Evolutionary conservation across 35 echinoderm and acorn worm genomes (phyloP), one percentile per base, ranked within the genome.

Genomic region (Apostichopus japonicus): DNA sequence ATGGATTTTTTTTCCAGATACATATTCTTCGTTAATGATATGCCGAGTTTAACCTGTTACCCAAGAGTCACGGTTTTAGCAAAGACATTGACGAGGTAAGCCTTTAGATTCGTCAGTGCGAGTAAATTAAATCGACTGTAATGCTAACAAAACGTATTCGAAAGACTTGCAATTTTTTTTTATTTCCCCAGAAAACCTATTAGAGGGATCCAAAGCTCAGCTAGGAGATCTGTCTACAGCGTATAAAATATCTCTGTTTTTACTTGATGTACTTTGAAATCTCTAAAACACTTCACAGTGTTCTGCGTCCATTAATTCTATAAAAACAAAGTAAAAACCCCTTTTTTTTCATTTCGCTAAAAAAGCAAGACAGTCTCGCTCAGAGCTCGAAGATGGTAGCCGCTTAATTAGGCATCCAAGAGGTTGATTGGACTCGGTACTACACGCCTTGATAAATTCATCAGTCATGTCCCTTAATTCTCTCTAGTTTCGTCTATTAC

Each of bases 371-470:
- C 53, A 84, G 56, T 84, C 81, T 84, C 81, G 57, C 27, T 58
- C 54, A 57, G 81, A 58, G 54, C 81, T 57, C 81, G 53, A 84
- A 84, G 81, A 23, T 57, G 55, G 81, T 58, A 84, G 59, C 86
- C 67, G 86, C 61, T 89, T 89, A 89, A 89, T 89, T 89, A 89
- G 86, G 86, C 86, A 89, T 65, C 56, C 54, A 54, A 89, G 86
- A 24, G 63, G 61, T 89, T 89, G 86, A 89, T 89, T 89, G 86
- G 61, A 89, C 33, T 57, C 62, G 27, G 22, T 33, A 58, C 81
- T 84, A 84, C 81, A 89, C 86, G 86, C 86, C 59, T 72, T 72
- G 67, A 21, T 89, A 89, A 89, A 71, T 73, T 89, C 62, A 89
- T 72, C 86, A 89, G 61, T 65, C 86, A 65, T 16, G 72, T 72